Percentiles rank a stretch among this genome's conserved stretches.
phyloP scores from a whole-genome alignment of 2,113 vertebrate genomes.

The Ellobius talpinus region DNA sequence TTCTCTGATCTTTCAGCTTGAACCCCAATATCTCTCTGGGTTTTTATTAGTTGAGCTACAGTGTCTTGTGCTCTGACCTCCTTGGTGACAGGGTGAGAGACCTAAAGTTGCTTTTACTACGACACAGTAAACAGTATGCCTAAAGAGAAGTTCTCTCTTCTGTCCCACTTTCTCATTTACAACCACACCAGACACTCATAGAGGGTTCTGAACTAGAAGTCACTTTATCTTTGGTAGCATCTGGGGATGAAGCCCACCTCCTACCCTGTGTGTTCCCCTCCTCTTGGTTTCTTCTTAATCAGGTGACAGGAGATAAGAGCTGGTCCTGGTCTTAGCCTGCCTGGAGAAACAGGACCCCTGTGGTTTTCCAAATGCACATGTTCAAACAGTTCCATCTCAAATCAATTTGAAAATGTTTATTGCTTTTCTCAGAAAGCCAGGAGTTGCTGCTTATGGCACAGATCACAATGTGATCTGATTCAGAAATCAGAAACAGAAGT shows the following conservation, averaged over 20 bases:
- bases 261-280: not conserved
- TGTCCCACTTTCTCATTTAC: not conserved
- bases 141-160: not conserved
- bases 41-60: too few relatives aligned
- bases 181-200: not conserved
- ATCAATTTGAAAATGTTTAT: not conserved
- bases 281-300: not conserved
- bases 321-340: not conserved
- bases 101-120: not conserved
- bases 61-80: not conserved
- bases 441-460: not conserved
- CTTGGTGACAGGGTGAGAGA: not conserved
- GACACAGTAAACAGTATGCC: not conserved
- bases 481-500: not conserved
- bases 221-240: not conserved
- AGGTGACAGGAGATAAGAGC: not conserved
- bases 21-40: too few relatives aligned
- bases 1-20: too few relatives aligned
- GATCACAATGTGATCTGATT: not conserved
- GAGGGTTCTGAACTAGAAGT: not conserved
- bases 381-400: not conserved
- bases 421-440: not conserved
- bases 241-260: not conserved
- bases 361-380: not conserved
- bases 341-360: not conserved